Percentiles rank a stretch among this genome's conserved stretches.
These are phyloP conservation scores for Barnardius zonarius DNA, from an alignment of 2,113 vertebrate genomes.

Conservation along the genomic window DNA sequence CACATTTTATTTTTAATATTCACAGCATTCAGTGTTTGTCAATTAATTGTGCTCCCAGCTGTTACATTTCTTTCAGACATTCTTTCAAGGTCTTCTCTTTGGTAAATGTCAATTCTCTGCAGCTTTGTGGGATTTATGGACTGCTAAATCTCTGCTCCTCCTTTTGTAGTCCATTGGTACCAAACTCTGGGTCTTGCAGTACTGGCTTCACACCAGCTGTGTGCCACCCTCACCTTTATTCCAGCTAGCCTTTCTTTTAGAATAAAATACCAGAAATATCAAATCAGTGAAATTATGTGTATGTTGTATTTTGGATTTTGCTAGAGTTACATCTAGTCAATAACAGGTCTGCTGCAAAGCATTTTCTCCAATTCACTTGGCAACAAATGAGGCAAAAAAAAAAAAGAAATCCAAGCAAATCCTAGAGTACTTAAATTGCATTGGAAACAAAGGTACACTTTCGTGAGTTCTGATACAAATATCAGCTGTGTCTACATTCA, in stretches of 20 bases:
- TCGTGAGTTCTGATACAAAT: not conserved
- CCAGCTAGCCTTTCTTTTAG: not conserved
- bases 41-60: constrained; percentile 26
- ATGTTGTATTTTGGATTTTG: not conserved
- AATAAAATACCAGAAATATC: not conserved
- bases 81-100: constrained; percentile 43
- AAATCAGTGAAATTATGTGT: not conserved
- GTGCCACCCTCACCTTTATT: not conserved
- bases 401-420: not conserved
- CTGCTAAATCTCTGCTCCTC: not conserved
- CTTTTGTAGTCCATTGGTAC: not conserved
- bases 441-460: not conserved
- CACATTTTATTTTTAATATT: not conserved
- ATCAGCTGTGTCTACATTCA: not conserved
- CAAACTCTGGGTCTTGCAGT: not conserved
- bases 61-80: constrained; percentile 32
- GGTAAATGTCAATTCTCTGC: constrained; percentile 29
- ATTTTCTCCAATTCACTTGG: not conserved
- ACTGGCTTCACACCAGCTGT: not conserved
- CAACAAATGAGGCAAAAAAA: not conserved
- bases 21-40: not conserved
- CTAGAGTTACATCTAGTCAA: not conserved
- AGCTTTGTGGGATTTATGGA: constrained; percentile 14
- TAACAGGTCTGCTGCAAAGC: not conserved
- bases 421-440: not conserved